These are phyloP conservation scores for Machimus atricapillus DNA, from an alignment of 2,888 invertebrate species.

Conservation along the genomic window DNA sequence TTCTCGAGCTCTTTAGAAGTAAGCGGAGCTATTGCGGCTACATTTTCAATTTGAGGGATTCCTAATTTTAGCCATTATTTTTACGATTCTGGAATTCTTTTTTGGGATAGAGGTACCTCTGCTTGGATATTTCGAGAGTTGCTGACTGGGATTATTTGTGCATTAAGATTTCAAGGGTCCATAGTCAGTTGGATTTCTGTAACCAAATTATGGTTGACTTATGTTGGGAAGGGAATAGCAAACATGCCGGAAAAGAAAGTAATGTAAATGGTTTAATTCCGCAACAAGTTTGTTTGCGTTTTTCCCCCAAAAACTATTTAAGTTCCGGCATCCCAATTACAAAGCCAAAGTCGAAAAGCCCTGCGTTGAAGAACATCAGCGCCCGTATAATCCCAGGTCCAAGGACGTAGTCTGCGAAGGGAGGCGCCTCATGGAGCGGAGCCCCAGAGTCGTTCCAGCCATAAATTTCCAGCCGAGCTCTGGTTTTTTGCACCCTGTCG, in stretches of 20 bases:
- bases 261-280: not conserved
- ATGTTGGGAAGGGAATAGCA: not conserved
- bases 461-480: not conserved
- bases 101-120: too few relatives aligned
- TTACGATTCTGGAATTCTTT: too few relatives aligned
- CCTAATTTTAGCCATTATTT: too few relatives aligned
- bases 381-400: not conserved
- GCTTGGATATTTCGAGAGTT: too few relatives aligned
- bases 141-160: too few relatives aligned
- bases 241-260: not conserved
- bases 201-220: not conserved
- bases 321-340: not conserved
- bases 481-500: not conserved
- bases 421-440: not conserved
- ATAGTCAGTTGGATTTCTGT: not conserved
- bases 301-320: not conserved
- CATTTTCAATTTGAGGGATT: too few relatives aligned
- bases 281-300: not conserved
- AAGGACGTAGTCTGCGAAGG: not conserved
- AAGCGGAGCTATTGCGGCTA: too few relatives aligned
- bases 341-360: not conserved
- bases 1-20: too few relatives aligned
- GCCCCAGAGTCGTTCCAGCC: not conserved
- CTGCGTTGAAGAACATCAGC: not conserved
- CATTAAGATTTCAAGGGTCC: not conserved